Base-by-base conservation (phyloP, 2,888 invertebrate genomes). In the Agrochola macilenta region DNA sequence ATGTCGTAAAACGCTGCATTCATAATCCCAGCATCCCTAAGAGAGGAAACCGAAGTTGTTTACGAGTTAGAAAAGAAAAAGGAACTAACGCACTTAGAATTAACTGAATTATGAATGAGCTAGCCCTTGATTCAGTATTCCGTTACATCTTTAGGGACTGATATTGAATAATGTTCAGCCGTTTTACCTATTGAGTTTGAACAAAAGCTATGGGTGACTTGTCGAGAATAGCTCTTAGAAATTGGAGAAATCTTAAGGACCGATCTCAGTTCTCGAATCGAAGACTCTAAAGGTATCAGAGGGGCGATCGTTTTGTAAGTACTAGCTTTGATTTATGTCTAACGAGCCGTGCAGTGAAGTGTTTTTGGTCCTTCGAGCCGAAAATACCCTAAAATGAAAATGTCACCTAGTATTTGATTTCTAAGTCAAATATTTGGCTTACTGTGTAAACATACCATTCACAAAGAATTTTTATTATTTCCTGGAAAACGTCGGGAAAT, bases 91-190 rank as follows among this genome's bases (percentile, higher is more conserved):
- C 79, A 85, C 87, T 88, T 88, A 81, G 80, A 78, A 87, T 80
- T 82, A 69, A 70, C 82, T 92, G 92, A 92, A 91, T 91, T 88
- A 91, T 92, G 88, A 88, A 91, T 91, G 88, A 80, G 78, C 63
- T 84, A 85, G 83, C 80, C 87, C 90, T 88, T 86, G 86, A 89
- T 89, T 86, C 80, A 58, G 76, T 82, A 86, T 88, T 88, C 90
- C 66, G 83, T 69, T 86, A 79, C 81, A 76, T 79, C 80, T 76
- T 69, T 65, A 61, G 78, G 88, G 88, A 85, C 71, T 80, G 79
- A 79, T 87, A 88, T 85, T 87, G 83, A 87, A 88, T 88, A 85
- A 85, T 76, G 58, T 74, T 82, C 43, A 54, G 17, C 39, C 60
- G 43, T 65, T 85, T 66, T 81, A 57, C 85, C 61, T 81, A 82